Base-by-base conservation (phyloP, 2,113 vertebrate genomes). In the Tenebrosternarchus preto region DNA sequence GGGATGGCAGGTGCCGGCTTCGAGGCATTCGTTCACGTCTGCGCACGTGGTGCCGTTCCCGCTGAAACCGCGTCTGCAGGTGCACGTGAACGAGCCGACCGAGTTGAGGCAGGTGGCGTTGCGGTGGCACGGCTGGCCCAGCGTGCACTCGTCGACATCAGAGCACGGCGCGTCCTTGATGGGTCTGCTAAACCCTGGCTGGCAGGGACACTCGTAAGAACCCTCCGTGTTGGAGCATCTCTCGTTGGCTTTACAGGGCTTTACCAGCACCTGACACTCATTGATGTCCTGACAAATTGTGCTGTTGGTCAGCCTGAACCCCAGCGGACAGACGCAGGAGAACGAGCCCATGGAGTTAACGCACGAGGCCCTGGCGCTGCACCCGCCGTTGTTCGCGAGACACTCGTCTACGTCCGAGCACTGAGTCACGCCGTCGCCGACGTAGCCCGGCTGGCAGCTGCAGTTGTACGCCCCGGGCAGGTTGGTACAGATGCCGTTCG, bases 341-440 rank as follows among this genome's bases (percentile, higher is more conserved):
- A 92, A 95, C 70, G 94, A 94, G 12, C 93, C 94, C 9, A 78
- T 71, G 73, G 56, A 90, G 80, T 95, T 95, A 73, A 90, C 24
- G 66, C 94, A 95, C 0, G 73, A 83, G 6, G 93, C 90, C 75
- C 80, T 89, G 84, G 90, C 90, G 56, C 77, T 85, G 80, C 94
- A 95, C 3, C 93, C 92, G 50, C 94, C 94, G 20, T 93, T 94
- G 63, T 91, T 83, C 56, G 84, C 69, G 22, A 84, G 53, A 83
- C 94, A 95, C 90, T 95, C 94, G 11, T 95, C 88, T 5, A 95
- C 75, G 9, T 95, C 94, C 1, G 20, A 59, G 67, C 94, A 95
- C 36, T 78, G 83, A 2, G n/a, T 63, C 9, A 80, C 39, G 15
- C 94, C 94, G 31, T 95, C 87, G 20, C 94, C 94, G 19, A 80